Evolutionary conservation across 2,113 vertebrate genomes (phyloP).

Genomic region (Symphodus melops): DNA sequence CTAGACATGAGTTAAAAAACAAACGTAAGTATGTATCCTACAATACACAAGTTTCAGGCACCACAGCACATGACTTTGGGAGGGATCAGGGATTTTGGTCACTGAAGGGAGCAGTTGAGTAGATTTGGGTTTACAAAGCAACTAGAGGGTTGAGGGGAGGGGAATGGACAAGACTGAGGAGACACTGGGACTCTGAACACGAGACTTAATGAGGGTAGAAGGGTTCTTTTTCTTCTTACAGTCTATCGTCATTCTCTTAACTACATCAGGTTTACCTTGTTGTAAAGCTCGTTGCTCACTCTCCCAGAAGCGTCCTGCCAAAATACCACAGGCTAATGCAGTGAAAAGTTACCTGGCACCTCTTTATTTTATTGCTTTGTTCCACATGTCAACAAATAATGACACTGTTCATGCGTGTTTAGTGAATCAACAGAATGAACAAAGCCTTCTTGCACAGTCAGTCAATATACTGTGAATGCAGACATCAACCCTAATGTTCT

Average conservation of each 20-base stretch:
- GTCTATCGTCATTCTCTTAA: not conserved
- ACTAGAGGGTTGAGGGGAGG: not conserved
- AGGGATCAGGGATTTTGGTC: not conserved
- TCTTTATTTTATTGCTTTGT: not conserved
- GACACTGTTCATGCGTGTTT: not conserved
- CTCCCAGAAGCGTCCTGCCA: conserved; percentile 60
- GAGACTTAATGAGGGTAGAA: not conserved
- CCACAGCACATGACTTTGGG: not conserved
- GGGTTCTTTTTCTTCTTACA: not conserved
- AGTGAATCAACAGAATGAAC: not conserved
- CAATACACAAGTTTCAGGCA: no score
- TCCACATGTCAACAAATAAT: not conserved
- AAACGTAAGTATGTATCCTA: no score
- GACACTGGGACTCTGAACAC: not conserved
- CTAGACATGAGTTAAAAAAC: not conserved
- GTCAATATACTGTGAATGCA: not conserved
- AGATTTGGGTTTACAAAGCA: not conserved
- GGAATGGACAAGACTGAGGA: conserved; percentile 10
- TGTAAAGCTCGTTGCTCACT: conserved; percentile 24
- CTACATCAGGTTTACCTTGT: conserved; percentile 60
- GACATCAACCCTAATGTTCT: not conserved
- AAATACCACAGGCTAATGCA: conserved; percentile 63
- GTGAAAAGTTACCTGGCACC: not conserved
- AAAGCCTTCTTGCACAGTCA: not conserved
- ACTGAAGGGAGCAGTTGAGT: not conserved